Evolutionary conservation across 1,140 invertebrate species (phyloP).

Genomic region (Semibalanus balanoides): DNA sequence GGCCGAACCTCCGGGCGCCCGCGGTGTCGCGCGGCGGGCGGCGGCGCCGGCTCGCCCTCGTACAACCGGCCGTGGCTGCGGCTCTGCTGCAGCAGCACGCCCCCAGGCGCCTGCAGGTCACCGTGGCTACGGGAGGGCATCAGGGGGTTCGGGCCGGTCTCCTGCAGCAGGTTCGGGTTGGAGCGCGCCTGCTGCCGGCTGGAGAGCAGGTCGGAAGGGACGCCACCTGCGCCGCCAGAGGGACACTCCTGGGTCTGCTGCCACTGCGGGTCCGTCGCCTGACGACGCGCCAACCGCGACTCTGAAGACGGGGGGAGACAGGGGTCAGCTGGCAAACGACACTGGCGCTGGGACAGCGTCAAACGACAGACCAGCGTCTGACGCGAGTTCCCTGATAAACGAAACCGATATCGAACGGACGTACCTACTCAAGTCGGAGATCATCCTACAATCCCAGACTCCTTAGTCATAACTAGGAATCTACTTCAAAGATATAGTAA

Average conservation of each 20-base stretch:
- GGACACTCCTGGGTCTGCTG: not conserved
- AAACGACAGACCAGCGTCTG: not conserved
- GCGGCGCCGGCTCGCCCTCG: not conserved
- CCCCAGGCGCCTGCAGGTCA: not conserved
- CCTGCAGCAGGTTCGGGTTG: not conserved
- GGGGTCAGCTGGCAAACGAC: no score
- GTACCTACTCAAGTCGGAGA: no score
- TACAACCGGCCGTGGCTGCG: not conserved
- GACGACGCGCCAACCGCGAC: not conserved
- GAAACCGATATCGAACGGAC: no score
- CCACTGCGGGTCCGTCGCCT: not conserved
- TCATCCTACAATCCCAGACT: no score
- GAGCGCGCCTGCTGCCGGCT: not conserved
- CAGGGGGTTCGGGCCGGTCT: not conserved
- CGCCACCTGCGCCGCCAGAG: no score
- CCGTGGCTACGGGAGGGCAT: not conserved
- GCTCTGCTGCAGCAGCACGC: not conserved
- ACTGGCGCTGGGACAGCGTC: not conserved
- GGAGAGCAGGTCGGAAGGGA: not conserved
- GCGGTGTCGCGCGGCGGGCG: no score
- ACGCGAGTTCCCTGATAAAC: no score
- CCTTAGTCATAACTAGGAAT: no score
- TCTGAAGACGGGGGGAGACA: not conserved
- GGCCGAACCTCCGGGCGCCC: no score
- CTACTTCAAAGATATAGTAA: no score